A percentile compares a stretch with the other conserved stretches of the same genome.
Evolutionary conservation across 2,797 vertebrate species (phyloP).

Genomic region (Malurus leucopterus): DNA sequence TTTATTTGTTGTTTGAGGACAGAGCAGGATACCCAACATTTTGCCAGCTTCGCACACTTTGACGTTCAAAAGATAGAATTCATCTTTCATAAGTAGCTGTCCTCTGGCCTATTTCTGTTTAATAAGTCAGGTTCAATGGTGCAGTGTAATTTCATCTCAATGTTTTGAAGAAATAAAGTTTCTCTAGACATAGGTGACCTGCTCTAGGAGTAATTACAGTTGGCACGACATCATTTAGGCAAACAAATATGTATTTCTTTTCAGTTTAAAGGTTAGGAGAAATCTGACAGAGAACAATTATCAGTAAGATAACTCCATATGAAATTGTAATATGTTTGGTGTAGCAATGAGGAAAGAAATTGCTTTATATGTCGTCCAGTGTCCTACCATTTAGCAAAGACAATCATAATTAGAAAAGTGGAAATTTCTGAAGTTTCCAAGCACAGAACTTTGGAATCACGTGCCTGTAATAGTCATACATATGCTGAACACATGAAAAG

Average conservation of each 20-base stretch:
- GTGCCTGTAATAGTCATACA: background rate
- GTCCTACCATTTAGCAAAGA: background rate
- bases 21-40: background rate
- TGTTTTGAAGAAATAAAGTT: slow-evolving; percentile 19
- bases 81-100: background rate
- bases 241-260: slow-evolving; percentile 11
- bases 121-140: background rate
- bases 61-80: background rate
- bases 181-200: background rate
- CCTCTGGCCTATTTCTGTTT: background rate
- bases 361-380: background rate
- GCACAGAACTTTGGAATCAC: background rate
- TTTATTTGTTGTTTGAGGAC: background rate
- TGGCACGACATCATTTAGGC: slow-evolving; percentile 7
- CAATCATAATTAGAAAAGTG: background rate
- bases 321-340: background rate
- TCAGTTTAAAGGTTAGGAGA: background rate
- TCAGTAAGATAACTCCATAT: background rate
- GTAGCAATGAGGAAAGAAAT: background rate
- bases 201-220: slow-evolving; percentile 12
- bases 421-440: background rate
- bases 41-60: background rate
- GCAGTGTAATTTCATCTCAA: slow-evolving; percentile 9
- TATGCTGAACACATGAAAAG: background rate
- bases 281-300: background rate